These are phyloP conservation scores for Thecophora atra DNA, from an alignment of 2,888 invertebrate species.

Conservation along the genomic window DNA sequence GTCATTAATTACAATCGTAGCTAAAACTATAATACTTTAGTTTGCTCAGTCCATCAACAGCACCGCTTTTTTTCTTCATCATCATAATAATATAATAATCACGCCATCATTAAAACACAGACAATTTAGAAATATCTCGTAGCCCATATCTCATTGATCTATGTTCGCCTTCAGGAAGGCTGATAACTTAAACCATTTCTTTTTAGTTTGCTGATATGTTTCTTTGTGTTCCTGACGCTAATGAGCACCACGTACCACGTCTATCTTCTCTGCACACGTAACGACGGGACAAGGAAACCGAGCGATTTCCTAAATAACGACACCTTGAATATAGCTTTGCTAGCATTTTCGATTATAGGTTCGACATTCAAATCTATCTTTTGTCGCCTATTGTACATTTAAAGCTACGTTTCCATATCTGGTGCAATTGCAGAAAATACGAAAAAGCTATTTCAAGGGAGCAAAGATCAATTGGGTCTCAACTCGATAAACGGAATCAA, in stretches of 20 bases:
- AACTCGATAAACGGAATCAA: slow-evolving; percentile 75
- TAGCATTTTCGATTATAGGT: slow-evolving; percentile 61
- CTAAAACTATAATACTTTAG: too few species aligned
- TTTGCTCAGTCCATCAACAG: too few species aligned
- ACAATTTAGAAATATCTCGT: too few species aligned
- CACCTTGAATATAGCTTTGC: slow-evolving; percentile 51
- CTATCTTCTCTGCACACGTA: slow-evolving; percentile 55
- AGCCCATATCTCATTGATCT: too few species aligned
- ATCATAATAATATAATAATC: too few species aligned
- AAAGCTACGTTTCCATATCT: neutral
- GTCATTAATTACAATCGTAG: neutral
- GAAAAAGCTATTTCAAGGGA: slow-evolving; percentile 56
- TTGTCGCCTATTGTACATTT: neutral
- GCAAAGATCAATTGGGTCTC: slow-evolving; percentile 70
- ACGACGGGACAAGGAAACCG: slow-evolving; percentile 47
- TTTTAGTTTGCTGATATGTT: slow-evolving; percentile 68
- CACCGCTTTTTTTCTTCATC: too few species aligned
- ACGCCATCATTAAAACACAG: too few species aligned
- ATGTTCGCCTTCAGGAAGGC: too few species aligned
- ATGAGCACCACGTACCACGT: slow-evolving; percentile 68
- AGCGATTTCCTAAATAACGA: slow-evolving; percentile 45
- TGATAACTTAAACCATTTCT: neutral
- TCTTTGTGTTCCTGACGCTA: slow-evolving; percentile 66
- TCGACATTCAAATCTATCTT: slow-evolving; percentile 36
- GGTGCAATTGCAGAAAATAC: slow-evolving; percentile 53